phyloP scores from a whole-genome alignment of 2,888 invertebrate species.

The Ochropleura leucogaster region DNA sequence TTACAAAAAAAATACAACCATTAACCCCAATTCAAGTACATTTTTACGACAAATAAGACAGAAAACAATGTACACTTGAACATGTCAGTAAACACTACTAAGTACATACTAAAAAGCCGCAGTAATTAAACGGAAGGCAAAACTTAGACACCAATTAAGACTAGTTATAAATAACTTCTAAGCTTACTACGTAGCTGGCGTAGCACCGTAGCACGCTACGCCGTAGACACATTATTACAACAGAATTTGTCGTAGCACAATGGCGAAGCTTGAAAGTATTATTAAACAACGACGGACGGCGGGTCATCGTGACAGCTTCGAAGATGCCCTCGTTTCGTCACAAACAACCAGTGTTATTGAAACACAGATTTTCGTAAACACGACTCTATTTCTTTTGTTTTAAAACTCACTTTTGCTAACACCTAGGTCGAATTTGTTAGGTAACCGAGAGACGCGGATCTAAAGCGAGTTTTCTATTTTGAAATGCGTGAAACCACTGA shows the following conservation, averaged over 20 bases:
- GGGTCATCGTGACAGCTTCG: conserved; percentile 77
- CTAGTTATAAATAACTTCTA: conserved; percentile 42
- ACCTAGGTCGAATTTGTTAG: conserved; percentile 61
- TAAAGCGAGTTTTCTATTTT: conserved; percentile 63
- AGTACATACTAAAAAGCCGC: conserved; percentile 17
- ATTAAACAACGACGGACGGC: conserved; percentile 74
- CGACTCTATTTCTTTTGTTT: conserved; percentile 29
- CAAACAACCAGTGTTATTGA: conserved; percentile 64
- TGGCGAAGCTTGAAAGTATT: conserved; percentile 74
- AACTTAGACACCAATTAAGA: conserved; percentile 31
- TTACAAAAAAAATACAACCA: no score
- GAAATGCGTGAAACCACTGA: conserved; percentile 69
- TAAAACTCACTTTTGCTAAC: conserved; percentile 54
- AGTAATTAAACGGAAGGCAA: conserved; percentile 35
- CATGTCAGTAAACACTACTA: conserved; percentile 10
- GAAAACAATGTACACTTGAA: background rate
- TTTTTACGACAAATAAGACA: background rate
- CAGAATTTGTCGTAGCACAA: conserved; percentile 68
- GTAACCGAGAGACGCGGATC: conserved; percentile 29
- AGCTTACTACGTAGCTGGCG: conserved; percentile 52
- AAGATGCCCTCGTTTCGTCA: conserved; percentile 79
- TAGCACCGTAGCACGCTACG: conserved; percentile 68
- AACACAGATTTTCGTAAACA: conserved; percentile 34
- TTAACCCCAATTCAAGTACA: background rate
- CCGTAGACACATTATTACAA: conserved; percentile 69